Evolutionary conservation across 1,140 invertebrate genomes (phyloP).

Genomic region (Drosophila willistoni): DNA sequence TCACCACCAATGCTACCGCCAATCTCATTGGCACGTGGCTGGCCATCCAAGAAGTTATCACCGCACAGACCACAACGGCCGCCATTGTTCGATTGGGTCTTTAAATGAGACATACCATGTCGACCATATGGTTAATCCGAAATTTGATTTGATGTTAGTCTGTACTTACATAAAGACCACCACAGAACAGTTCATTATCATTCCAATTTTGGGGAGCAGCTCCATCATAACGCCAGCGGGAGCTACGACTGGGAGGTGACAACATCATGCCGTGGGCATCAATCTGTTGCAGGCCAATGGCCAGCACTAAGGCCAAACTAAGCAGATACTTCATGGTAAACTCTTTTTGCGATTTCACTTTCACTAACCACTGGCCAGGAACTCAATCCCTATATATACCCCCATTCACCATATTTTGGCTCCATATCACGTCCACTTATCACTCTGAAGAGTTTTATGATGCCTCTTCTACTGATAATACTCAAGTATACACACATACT

Average conservation of each 20-base stretch:
- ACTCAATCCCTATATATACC: conserved; percentile 41
- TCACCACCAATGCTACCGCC: conserved; percentile 85
- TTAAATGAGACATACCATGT: neutral
- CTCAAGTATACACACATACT: neutral
- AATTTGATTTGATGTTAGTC: neutral
- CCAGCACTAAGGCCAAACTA: conserved; percentile 59
- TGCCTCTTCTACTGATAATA: conserved; percentile 45
- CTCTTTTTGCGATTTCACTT: conserved; percentile 60
- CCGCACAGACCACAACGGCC: conserved; percentile 86
- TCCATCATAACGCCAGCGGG: conserved; percentile 87
- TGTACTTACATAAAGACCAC: conserved; percentile 85
- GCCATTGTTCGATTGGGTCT: conserved; percentile 80
- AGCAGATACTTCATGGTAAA: conserved; percentile 62
- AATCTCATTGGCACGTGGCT: conserved; percentile 86
- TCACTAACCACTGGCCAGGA: conserved; percentile 41
- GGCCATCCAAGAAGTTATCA: conserved; percentile 84
- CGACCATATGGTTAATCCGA: no score
- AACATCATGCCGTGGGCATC: conserved; percentile 87
- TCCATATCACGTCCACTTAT: conserved; percentile 41
- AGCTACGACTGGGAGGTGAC: conserved; percentile 87
- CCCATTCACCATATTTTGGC: conserved; percentile 30
- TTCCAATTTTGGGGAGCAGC: conserved; percentile 85
- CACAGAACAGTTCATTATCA: conserved; percentile 88
- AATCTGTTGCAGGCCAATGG: conserved; percentile 63
- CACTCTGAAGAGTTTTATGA: conserved; percentile 65